Evolutionary conservation across 2,113 vertebrate species (phyloP), one percentile per base, ranked within the genome.

Genomic region (Ammospiza nelsoni): DNA sequence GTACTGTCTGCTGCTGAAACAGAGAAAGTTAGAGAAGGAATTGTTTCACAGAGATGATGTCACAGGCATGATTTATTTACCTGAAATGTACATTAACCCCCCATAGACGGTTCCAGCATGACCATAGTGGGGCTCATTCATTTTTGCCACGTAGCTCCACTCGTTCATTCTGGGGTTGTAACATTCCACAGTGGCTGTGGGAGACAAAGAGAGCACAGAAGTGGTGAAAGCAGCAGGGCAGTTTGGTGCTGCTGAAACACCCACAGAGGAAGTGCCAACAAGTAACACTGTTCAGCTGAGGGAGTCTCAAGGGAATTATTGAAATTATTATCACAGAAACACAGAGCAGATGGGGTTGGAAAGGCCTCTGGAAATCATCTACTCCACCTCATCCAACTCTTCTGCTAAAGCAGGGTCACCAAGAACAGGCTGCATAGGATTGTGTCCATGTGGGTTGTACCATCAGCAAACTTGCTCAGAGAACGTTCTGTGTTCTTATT

Each of bases 141-240:
- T 99, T 98, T 99, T 99, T 77, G 99, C 99, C 28, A 99, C 99
- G 33, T 99, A 99, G 72, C 98, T 99, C 99, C 99, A 99, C 95
- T 99, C 99, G 23, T 99, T 99, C 91, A 99, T 99, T 94, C 99
- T 98, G 73, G 99, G 99, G 95, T 99, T 99, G 97, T 99, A 99
- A 98, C 99, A 99, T 95, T 99, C 99, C 95, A 99, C 99, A 23
- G 99, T 99, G 72, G 99, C 99, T 99, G 97, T 96, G 57, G 37
- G 58, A 49, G 83, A 93, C 63, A 91, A 84, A 90, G 1, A 90
- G 49, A 94, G 69, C 9, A 87, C 2, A 9, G 4, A 35, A 52
- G 67, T 9, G 29, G 65, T 90, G 81, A 92, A 79, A 69, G 2
- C 71, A 62, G 33, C 33, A 37, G 0, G 12, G 78, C 41, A 74